A percentile compares a stretch with the other conserved stretches of the same genome.
Conservation (phyloP, 1,140 invertebrate genomes). For the Meloidogyne floridensis region DNA sequence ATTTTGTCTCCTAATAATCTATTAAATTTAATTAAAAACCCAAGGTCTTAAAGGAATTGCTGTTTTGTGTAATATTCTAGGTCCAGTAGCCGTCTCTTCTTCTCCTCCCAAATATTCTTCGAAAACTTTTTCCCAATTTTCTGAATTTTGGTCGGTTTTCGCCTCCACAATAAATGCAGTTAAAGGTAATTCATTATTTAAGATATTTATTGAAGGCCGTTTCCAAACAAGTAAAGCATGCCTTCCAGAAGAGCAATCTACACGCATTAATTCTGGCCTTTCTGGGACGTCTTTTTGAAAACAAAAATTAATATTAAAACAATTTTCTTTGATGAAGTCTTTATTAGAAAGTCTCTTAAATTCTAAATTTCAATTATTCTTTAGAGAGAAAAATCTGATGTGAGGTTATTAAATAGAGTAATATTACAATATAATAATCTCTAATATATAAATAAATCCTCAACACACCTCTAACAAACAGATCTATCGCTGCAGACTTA, state of each 20-base stretch:
- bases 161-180: constrained; percentile 79
- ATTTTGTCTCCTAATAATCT: no score
- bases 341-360: no score
- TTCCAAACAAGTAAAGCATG: constrained; percentile 79
- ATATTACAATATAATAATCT: no score
- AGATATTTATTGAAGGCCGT: constrained; percentile 72
- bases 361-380: not conserved
- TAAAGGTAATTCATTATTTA: constrained; percentile 89
- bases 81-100: not conserved
- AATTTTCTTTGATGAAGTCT: no score
- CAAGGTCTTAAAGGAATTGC: constrained; percentile 62
- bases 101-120: constrained; percentile 37
- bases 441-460: not conserved
- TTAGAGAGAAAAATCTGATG: no score
- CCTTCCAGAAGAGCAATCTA: constrained; percentile 72
- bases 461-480: constrained; percentile 55
- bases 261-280: constrained; percentile 74
- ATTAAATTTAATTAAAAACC: constrained; percentile 35
- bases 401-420: no score
- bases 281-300: constrained; percentile 82
- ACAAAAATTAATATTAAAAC: constrained; percentile 47
- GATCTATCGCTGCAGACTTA: constrained; percentile 74
- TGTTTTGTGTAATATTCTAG: constrained; percentile 37
- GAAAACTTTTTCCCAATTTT: constrained; percentile 76
- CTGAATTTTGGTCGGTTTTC: constrained; percentile 83